phyloP scores from a whole-genome alignment of 1,140 invertebrate species.

The Megalonaias nervosa region DNA sequence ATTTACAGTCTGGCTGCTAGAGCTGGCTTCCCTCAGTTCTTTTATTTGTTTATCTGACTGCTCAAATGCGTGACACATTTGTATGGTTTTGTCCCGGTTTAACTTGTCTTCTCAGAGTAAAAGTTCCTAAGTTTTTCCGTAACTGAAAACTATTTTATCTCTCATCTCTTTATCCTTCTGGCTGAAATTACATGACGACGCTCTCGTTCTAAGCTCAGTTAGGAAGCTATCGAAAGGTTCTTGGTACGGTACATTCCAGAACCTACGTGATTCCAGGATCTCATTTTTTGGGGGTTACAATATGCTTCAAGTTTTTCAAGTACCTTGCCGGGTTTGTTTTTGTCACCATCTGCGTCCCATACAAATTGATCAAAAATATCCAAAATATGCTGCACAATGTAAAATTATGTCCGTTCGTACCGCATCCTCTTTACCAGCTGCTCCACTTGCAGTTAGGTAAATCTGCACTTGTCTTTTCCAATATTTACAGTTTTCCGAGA shows the following conservation, averaged over 20 bases:
- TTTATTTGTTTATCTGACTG: too few species aligned
- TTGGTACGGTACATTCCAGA: background rate
- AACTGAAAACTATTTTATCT: too few species aligned
- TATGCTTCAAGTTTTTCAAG: constrained; percentile 5
- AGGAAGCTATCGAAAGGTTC: too few species aligned
- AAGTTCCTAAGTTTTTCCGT: too few species aligned
- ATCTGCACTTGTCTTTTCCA: constrained; percentile 22
- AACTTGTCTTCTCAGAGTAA: too few species aligned
- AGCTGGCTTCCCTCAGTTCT: too few species aligned
- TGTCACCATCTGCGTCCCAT: background rate
- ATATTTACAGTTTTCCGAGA: constrained; percentile 9
- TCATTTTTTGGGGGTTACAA: constrained; percentile 14
- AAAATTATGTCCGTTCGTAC: constrained; percentile 7
- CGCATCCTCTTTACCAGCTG: constrained; percentile 3
- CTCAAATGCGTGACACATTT: too few species aligned
- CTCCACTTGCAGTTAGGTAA: constrained; percentile 10
- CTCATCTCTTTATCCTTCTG: too few species aligned
- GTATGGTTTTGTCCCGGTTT: too few species aligned
- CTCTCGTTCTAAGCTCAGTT: too few species aligned
- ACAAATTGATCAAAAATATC: constrained; percentile 21
- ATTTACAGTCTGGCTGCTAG: too few species aligned
- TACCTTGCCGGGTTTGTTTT: constrained; percentile 7
- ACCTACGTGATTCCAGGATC: constrained; percentile 6
- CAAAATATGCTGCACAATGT: constrained; percentile 13
- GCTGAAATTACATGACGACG: too few species aligned